phyloP scores from a whole-genome alignment of 2,888 invertebrate species.

The Drosophila falleni region DNA sequence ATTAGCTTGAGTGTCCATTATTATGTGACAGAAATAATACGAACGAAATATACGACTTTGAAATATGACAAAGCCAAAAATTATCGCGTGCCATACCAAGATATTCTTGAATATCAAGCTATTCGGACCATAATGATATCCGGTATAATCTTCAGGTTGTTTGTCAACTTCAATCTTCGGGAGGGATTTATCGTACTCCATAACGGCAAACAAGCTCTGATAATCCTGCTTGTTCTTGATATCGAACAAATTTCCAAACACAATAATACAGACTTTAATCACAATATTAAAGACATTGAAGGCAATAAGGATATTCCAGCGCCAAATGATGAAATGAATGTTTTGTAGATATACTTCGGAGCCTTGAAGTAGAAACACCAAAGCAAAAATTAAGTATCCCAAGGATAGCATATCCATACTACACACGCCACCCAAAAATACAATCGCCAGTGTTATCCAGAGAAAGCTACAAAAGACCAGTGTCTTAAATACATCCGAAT shows the following conservation, averaged over 20 bases:
- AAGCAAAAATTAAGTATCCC: conserved; percentile 97
- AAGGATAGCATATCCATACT: conserved; percentile 97
- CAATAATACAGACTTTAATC: conserved; percentile 93
- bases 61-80: conserved; percentile 96
- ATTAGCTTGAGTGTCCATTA: conserved; percentile 97
- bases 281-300: conserved; percentile 96
- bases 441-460: conserved; percentile 97
- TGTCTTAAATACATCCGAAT: conserved; percentile 96
- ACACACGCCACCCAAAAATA: conserved; percentile 98
- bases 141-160: neutral
- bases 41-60: conserved; percentile 97
- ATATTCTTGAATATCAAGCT: conserved; percentile 86
- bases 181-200: conserved; percentile 34
- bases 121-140: conserved; percentile 62
- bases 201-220: conserved; percentile 43
- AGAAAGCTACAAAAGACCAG: conserved; percentile 94
- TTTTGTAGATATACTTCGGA: conserved; percentile 97
- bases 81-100: conserved; percentile 96
- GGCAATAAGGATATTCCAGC: conserved; percentile 95
- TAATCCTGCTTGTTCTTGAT: conserved; percentile 43
- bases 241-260: conserved; percentile 93
- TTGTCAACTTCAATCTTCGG: neutral
- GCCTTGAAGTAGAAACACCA: conserved; percentile 98
- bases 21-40: conserved; percentile 98
- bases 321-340: conserved; percentile 91